Conservation (phyloP, 2,797 vertebrate species). For the Trichosurus vulpecula region DNA sequence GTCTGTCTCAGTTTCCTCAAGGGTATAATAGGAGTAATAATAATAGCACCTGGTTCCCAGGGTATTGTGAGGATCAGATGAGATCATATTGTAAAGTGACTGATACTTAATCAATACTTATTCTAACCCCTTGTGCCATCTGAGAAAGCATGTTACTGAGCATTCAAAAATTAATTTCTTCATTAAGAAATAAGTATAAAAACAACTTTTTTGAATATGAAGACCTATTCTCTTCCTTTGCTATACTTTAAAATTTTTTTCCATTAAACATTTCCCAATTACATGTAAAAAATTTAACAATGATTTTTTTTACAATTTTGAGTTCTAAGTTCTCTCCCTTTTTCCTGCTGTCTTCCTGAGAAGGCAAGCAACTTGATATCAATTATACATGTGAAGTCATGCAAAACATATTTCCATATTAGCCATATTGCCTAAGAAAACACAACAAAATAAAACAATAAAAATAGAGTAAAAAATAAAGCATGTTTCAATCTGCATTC, state of each 20-base stretch:
- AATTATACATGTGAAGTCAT: not conserved
- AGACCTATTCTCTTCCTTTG: conserved; percentile 11
- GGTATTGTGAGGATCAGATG: not conserved
- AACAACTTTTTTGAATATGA: not conserved
- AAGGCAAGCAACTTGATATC: not conserved
- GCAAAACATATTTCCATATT: not conserved
- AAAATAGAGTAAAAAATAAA: not conserved
- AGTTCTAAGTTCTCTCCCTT: not conserved
- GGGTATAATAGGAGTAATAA: not conserved
- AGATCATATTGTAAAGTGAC: not conserved
- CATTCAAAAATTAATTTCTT: conserved; percentile 11
- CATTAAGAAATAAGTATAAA: not conserved
- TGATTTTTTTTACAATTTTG: not conserved
- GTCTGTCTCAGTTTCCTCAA: not conserved
- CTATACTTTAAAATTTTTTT: not conserved
- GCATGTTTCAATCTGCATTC: not conserved
- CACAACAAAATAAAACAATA: not conserved
- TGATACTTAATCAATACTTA: not conserved
- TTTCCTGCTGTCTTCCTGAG: not conserved
- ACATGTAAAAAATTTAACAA: not conserved
- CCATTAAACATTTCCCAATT: not conserved
- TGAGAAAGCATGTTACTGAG: conserved; percentile 24
- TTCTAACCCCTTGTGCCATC: not conserved
- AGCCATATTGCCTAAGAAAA: not conserved
- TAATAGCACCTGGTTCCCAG: not conserved